These are phyloP conservation scores for Monomorium pharaonis DNA, from an alignment of 1,140 invertebrate species.

Conservation along the genomic window DNA sequence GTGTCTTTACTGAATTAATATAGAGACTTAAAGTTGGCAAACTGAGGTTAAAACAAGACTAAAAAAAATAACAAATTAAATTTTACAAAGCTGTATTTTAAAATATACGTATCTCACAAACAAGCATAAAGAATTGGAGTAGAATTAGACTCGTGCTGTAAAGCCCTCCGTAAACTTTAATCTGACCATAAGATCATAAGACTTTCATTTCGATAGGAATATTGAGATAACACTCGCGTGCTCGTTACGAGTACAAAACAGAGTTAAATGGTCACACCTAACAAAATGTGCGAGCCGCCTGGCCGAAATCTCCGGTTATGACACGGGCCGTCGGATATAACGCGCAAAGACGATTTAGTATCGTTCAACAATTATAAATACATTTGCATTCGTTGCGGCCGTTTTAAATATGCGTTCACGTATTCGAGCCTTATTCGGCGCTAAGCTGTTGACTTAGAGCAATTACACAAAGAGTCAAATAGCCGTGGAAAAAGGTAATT, in stretches of 20 bases:
- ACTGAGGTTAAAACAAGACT: background rate
- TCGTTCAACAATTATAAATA: constrained; percentile 66
- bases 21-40: background rate
- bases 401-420: constrained; percentile 39
- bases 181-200: too few species aligned
- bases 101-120: background rate
- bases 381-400: constrained; percentile 57
- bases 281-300: background rate
- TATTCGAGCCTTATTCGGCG: constrained; percentile 36
- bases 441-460: constrained; percentile 34
- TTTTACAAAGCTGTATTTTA: background rate
- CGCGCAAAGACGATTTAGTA: background rate
- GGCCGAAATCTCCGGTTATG: background rate
- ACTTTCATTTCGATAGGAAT: background rate
- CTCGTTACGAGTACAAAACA: background rate
- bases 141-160: too few species aligned
- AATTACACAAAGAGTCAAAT: constrained; percentile 46
- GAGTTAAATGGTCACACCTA: background rate
- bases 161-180: too few species aligned
- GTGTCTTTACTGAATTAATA: background rate
- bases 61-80: background rate
- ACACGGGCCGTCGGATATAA: constrained; percentile 49
- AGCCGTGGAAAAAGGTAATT: constrained; percentile 59
- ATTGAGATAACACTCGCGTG: background rate
- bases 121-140: background rate